Percentiles rank a stretch among this genome's conserved stretches.
phyloP scores from a whole-genome alignment of 1,140 invertebrate species.

The Schmidtea mediterranea region DNA sequence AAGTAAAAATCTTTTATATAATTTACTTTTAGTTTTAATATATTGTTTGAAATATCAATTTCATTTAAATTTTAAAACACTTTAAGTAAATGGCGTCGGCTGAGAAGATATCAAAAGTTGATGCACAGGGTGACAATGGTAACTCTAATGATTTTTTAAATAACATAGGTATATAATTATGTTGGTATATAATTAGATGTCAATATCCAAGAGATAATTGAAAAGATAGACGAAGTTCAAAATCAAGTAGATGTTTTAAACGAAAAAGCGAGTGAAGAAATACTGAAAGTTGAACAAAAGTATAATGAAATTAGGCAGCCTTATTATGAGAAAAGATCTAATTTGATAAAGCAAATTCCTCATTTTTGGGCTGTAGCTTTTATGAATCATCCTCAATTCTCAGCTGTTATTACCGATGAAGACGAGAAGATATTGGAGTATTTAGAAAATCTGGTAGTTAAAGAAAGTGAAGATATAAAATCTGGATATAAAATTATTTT shows the following conservation, averaged over 20 bases:
- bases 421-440: conserved; percentile 60
- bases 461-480: conserved; percentile 66
- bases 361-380: conserved; percentile 73
- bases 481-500: conserved; percentile 41
- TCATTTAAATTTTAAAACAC: no score
- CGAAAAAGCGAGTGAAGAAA: conserved; percentile 50
- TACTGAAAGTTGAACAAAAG: conserved; percentile 64
- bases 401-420: conserved; percentile 49
- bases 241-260: conserved; percentile 28
- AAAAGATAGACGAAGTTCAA: conserved; percentile 26
- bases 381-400: conserved; percentile 63
- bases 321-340: conserved; percentile 51
- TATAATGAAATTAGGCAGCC: conserved; percentile 62
- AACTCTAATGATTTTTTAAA: no score
- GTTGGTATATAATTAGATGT: no score
- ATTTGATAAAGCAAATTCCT: conserved; percentile 55
- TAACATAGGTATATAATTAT: no score
- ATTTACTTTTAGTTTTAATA: no score
- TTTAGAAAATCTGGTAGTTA: conserved; percentile 46
- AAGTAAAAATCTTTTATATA: no score
- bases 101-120: no score
- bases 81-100: no score
- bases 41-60: no score
- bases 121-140: no score
- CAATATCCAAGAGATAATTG: background rate